phyloP scores from a whole-genome alignment of 2,888 invertebrate species.

The Autographa pulchrina region DNA sequence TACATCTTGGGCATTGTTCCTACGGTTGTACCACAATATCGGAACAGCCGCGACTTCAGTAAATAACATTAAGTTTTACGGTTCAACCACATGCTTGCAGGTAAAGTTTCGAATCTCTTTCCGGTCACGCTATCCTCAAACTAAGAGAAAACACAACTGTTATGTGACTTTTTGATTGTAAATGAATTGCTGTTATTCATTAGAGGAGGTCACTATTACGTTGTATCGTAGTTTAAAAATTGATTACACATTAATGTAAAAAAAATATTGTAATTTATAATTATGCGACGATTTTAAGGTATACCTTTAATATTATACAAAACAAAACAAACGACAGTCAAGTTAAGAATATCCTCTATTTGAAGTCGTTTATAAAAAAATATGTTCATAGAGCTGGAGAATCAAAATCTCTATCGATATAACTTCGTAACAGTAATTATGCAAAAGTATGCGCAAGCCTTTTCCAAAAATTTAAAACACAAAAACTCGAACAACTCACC shows the following conservation, averaged over 20 bases:
- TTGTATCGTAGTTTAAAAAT: neutral
- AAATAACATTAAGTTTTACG: conserved; percentile 67
- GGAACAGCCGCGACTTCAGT: conserved; percentile 49
- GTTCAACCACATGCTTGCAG: conserved; percentile 57
- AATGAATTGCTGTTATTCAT: neutral
- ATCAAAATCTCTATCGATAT: too few relatives aligned
- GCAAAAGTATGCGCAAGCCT: neutral
- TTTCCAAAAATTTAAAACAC: neutral
- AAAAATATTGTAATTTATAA: too few relatives aligned
- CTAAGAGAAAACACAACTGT: conserved; percentile 34
- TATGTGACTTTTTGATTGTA: neutral
- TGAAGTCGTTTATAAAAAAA: too few relatives aligned
- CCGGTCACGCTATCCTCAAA: conserved; percentile 38
- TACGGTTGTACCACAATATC: conserved; percentile 30
- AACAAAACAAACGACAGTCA: too few relatives aligned
- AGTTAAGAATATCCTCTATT: too few relatives aligned
- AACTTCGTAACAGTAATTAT: too few relatives aligned
- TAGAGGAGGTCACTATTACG: neutral
- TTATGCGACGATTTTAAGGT: too few relatives aligned
- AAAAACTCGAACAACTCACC: neutral
- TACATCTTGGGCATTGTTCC: conserved; percentile 32
- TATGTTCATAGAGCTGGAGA: too few relatives aligned
- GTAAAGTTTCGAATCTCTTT: conserved; percentile 37
- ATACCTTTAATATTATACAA: too few relatives aligned
- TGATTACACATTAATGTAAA: too few relatives aligned